Evolutionary conservation across 2,888 invertebrate genomes (phyloP).

Genomic region (Eupithecia exiguata): DNA sequence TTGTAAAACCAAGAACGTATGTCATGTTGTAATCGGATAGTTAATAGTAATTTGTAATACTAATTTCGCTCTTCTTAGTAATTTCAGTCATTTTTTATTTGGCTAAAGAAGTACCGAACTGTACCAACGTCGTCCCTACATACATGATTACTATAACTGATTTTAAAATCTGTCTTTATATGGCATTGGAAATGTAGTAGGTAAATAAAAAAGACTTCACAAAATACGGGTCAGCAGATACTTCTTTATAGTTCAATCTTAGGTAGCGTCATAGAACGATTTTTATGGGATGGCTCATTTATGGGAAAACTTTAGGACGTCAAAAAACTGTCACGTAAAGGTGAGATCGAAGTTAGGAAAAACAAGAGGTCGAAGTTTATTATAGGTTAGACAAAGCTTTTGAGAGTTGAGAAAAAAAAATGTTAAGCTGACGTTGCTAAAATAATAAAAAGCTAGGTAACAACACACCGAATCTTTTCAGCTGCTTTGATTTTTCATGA

Average conservation of each 20-base stretch:
- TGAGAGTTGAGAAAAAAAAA: not conserved
- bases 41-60: not conserved
- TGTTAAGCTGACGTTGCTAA: not conserved
- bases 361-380: not conserved
- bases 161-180: not conserved
- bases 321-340: not conserved
- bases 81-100: not conserved
- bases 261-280: not conserved
- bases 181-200: not conserved
- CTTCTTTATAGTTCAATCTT: not conserved
- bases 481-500: not conserved
- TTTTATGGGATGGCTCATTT: not conserved
- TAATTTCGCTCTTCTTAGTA: not conserved
- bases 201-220: not conserved
- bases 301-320: not conserved
- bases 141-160: not conserved
- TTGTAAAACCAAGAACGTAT: not conserved
- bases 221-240: not conserved
- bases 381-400: not conserved
- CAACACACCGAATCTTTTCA: not conserved
- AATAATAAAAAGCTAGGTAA: not conserved
- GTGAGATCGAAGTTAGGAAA: not conserved
- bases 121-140: not conserved
- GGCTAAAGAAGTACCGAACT: not conserved
- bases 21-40: not conserved